These are phyloP conservation scores for Tenthredo livida DNA, from an alignment of 2,888 invertebrate genomes.

Conservation along the genomic window DNA sequence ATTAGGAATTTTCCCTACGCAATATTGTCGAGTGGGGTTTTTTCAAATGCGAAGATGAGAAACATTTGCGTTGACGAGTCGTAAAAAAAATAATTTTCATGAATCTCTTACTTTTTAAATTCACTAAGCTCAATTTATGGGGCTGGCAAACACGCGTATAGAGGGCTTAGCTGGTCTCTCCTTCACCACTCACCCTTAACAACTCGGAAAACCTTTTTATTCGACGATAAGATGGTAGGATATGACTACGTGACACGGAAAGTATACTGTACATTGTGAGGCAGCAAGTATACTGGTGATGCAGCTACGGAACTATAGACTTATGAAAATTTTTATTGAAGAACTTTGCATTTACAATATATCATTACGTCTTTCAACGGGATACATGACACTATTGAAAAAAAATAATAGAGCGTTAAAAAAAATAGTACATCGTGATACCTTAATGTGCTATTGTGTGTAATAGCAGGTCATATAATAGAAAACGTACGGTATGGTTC, in stretches of 20 bases:
- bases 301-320: background rate
- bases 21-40: background rate
- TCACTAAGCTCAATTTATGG: background rate
- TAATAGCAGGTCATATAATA: conserved; percentile 48
- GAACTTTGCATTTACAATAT: conserved; percentile 5
- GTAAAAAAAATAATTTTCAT: background rate
- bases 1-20: background rate
- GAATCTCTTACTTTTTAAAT: background rate
- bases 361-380: conserved; percentile 24
- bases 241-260: background rate
- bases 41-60: background rate
- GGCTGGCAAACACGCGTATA: background rate
- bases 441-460: conserved; percentile 54
- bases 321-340: background rate
- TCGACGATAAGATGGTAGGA: conserved; percentile 2
- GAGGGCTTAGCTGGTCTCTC: background rate
- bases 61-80: background rate
- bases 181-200: background rate
- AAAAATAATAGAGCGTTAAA: background rate
- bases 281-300: background rate
- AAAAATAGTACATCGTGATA: conserved; percentile 43
- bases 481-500: conserved; percentile 47
- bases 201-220: background rate
- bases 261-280: background rate
- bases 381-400: background rate